A percentile compares a stretch with the other conserved stretches of the same genome.
phyloP scores from a whole-genome alignment of 1,140 invertebrate genomes.

The Lutraria rhynchaena region DNA sequence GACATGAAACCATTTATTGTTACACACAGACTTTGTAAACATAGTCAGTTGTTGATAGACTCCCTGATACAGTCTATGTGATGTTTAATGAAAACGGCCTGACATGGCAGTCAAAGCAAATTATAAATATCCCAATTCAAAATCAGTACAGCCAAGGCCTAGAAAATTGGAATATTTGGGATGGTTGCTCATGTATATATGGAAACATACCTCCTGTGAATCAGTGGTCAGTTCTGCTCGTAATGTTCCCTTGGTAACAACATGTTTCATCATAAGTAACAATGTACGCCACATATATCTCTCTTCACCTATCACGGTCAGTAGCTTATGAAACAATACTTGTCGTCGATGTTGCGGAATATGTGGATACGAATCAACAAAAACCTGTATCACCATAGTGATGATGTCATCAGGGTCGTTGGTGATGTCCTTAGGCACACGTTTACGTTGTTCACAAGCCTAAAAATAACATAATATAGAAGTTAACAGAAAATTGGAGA shows the following conservation, averaged over 20 bases:
- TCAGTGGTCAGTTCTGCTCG: conserved; percentile 38
- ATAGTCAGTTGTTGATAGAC: too few relatives aligned
- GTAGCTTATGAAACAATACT: conserved; percentile 90
- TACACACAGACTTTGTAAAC: too few relatives aligned
- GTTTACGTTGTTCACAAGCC: conserved; percentile 73
- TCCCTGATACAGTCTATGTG: too few relatives aligned
- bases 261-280: conserved; percentile 78
- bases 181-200: too few relatives aligned
- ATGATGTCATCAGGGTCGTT: conserved; percentile 82
- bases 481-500: too few relatives aligned
- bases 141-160: not conserved
- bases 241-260: conserved; percentile 68
- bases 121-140: too few relatives aligned
- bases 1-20: too few relatives aligned
- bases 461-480: too few relatives aligned
- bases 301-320: conserved; percentile 87
- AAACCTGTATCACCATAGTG: conserved; percentile 90
- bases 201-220: conserved; percentile 56
- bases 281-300: conserved; percentile 88
- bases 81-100: too few relatives aligned
- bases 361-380: conserved; percentile 93
- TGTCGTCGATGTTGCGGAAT: conserved; percentile 93
- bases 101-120: too few relatives aligned
- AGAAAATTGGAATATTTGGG: too few relatives aligned
- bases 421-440: conserved; percentile 57